Evolutionary conservation across 2,888 invertebrate species (phyloP).

Genomic region (Caenorhabditis becei): DNA sequence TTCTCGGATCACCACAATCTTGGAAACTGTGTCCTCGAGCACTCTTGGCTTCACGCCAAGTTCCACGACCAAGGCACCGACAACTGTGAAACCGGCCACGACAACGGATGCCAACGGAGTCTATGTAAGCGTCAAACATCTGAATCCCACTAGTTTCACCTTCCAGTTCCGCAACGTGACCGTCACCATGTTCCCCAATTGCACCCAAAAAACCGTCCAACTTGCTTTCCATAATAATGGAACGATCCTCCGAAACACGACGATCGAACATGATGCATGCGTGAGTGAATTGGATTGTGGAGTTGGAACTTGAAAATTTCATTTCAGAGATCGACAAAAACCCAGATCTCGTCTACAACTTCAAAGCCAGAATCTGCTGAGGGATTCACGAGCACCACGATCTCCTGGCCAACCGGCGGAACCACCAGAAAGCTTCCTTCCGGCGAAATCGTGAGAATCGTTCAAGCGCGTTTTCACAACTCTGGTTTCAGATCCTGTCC

Average conservation of each 20-base stretch:
- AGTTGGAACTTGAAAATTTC: not conserved
- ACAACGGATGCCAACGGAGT: slow-evolving; percentile 15
- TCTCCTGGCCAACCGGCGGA: slow-evolving; percentile 37
- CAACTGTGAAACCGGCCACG: not conserved
- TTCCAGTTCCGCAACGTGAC: slow-evolving; percentile 32
- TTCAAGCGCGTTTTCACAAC: not conserved
- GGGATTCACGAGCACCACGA: slow-evolving; percentile 13
- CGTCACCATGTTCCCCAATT: slow-evolving; percentile 11
- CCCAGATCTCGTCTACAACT: not conserved
- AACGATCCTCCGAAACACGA: slow-evolving; percentile 13
- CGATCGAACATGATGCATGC: slow-evolving; percentile 15
- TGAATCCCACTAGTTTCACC: no score
- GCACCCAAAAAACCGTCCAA: slow-evolving; percentile 21
- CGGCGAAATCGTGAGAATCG: slow-evolving; percentile 27
- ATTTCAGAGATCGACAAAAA: not conserved
- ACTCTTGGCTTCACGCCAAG: not conserved
- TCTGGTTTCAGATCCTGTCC: slow-evolving; percentile 1
- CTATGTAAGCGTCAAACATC: slow-evolving; percentile 14
- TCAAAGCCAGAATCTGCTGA: not conserved
- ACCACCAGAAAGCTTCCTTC: slow-evolving; percentile 19
- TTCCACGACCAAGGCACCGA: not conserved
- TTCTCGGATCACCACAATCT: not conserved
- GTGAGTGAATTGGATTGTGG: slow-evolving; percentile 1
- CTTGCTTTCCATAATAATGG: slow-evolving; percentile 13
- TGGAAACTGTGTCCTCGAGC: not conserved